Evolutionary conservation across 2,113 vertebrate species (phyloP).

Genomic region (Melanerpes aurifrons): DNA sequence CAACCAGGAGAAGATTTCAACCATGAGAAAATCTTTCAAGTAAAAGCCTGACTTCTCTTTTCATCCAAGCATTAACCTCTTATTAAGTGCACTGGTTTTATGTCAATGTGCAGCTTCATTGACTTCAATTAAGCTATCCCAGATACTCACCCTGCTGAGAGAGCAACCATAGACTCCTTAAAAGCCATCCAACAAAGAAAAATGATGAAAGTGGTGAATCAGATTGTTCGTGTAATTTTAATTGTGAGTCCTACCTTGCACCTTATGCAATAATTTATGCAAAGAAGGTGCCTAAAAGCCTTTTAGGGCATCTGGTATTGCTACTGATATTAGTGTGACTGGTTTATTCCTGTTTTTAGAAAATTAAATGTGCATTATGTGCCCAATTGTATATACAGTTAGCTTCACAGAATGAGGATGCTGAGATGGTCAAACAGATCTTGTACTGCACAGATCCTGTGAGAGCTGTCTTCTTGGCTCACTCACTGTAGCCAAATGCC

Average conservation of each 20-base stretch:
- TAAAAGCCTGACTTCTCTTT: not conserved
- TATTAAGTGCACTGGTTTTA: conserved; percentile 33
- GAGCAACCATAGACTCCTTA: not conserved
- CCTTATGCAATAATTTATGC: not conserved
- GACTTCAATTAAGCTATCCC: conserved; percentile 43
- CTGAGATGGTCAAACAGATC: not conserved
- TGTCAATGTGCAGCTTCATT: conserved; percentile 33
- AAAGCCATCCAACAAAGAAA: conserved; percentile 13
- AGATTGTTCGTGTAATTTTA: not conserved
- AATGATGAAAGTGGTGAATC: not conserved
- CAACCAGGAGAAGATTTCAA: not conserved
- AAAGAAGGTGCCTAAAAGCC: not conserved
- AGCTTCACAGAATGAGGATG: not conserved
- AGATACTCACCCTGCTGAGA: conserved; percentile 9
- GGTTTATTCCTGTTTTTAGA: not conserved
- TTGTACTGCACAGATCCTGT: not conserved
- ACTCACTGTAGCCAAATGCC: not conserved
- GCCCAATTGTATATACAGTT: not conserved
- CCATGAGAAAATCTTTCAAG: conserved; percentile 2
- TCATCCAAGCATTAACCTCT: conserved; percentile 29
- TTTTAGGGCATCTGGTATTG: not conserved
- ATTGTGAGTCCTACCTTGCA: not conserved
- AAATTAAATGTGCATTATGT: not conserved
- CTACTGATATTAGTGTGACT: not conserved
- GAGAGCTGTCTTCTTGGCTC: not conserved